Conservation (phyloP, 2,797 vertebrate species). For the Eutrigla gurnardus region DNA sequence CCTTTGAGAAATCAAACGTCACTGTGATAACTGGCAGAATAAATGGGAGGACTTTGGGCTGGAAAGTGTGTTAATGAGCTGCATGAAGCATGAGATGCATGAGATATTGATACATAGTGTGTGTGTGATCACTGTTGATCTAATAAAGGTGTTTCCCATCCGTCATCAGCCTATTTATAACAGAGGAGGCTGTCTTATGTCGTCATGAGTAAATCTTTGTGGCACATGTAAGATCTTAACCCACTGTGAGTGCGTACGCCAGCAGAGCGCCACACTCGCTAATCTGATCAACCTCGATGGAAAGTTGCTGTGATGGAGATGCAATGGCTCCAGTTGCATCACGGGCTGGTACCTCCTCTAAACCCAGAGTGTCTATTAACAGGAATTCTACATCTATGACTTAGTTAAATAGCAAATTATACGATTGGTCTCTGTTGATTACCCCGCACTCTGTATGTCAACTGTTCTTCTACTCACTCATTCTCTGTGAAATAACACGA, state of each 20-base stretch:
- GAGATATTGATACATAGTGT: neutral
- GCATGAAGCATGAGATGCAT: conserved; percentile 21
- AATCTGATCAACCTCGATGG: conserved; percentile 38
- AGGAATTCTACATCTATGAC: neutral
- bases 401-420: neutral
- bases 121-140: neutral
- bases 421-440: neutral
- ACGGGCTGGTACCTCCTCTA: no score
- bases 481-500: neutral
- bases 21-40: neutral
- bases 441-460: neutral
- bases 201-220: conserved; percentile 12
- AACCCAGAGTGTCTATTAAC: no score
- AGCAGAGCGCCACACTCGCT: neutral
- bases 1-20: neutral
- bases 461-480: neutral
- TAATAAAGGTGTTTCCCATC: conserved; percentile 26
- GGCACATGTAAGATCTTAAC: conserved; percentile 32
- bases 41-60: neutral
- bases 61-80: conserved; percentile 57
- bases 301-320: conserved; percentile 25
- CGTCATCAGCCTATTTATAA: conserved; percentile 24
- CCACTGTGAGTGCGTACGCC: conserved; percentile 8
- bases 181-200: neutral
- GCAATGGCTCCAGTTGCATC: neutral